These are phyloP conservation scores for Anguilla rostrata DNA, from an alignment of 2,113 vertebrate species.

Conservation along the genomic window DNA sequence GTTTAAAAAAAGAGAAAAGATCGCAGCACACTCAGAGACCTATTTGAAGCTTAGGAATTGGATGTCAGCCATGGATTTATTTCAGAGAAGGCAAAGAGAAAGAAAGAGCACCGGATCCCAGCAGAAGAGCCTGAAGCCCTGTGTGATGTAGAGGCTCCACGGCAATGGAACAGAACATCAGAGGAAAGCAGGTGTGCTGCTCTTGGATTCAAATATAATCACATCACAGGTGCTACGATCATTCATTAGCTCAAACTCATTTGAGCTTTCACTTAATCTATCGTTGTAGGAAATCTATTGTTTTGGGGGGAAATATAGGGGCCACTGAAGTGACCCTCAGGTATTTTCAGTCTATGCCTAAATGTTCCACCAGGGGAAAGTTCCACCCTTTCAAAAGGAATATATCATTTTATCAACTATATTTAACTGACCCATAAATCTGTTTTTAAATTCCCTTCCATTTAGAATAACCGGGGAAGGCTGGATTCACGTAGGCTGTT, in stretches of 20 bases:
- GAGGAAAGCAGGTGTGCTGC: constrained; percentile 65
- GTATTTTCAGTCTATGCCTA: constrained; percentile 76
- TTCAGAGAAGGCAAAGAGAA: constrained; percentile 16
- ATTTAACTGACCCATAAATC: constrained; percentile 86
- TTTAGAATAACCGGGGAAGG: constrained; percentile 72
- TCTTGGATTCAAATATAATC: constrained; percentile 77
- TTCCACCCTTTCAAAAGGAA: constrained; percentile 70
- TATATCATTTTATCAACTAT: constrained; percentile 80
- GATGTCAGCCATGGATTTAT: constrained; percentile 19
- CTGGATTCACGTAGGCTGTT: constrained; percentile 68
- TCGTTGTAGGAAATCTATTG: constrained; percentile 51
- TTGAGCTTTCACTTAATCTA: constrained; percentile 75
- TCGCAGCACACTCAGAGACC: constrained; percentile 5
- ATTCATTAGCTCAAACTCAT: constrained; percentile 77
- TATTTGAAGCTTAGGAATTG: constrained; percentile 17
- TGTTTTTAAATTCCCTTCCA: constrained; percentile 80
- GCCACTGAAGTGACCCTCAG: constrained; percentile 65
- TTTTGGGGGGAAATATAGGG: constrained; percentile 59
- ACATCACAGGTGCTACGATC: constrained; percentile 74
- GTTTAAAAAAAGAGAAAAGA: neutral
- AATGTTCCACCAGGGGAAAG: constrained; percentile 66
- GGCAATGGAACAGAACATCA: constrained; percentile 57
- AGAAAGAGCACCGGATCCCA: neutral
- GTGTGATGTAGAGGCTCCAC: constrained; percentile 52
- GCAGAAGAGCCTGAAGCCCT: constrained; percentile 52